Base-by-base conservation (phyloP, 2,113 vertebrate species). In the Gorilla gorilla region DNA sequence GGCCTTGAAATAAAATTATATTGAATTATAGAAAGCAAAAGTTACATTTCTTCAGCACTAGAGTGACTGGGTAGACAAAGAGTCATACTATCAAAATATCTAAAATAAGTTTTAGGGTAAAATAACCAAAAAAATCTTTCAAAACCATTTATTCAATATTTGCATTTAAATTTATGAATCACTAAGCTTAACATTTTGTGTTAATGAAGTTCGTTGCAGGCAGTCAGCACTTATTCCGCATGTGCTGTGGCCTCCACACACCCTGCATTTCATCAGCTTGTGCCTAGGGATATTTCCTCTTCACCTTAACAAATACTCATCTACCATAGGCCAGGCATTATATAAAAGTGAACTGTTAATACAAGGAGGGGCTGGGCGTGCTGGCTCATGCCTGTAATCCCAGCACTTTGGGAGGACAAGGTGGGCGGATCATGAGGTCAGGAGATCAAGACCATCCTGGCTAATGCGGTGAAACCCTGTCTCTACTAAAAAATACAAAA, bases 181-280 rank as follows among this genome's bases (percentile, higher is more conserved):
- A 40, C n/a, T 64, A 89, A 82, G 27, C 66, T 40, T 89, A n/a
- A 61, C 8, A 7, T 68, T 92, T 45, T 82, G 25, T 81, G 30
- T 72, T 70, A 89, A 78, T 59, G 27, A 83, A 2, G 76, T 68
- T 23, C 64, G 52, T 81, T 82, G 48, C 11, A 57, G 17, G 25
- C 13, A 66, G 32, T 64, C 40, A 84, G 78, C 30, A 40, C 32
- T 35, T 48, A 25, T 27, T 79, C 7, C 73, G 16, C 11, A 25
- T 25, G 13, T 35, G n/a, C n/a, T 8, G 0, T 12, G 14, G 6
- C 2, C 16, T 40, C 13, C 5, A 64, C 7, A 38, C 1, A 0
- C 2, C 18, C 57, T 43, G 17, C 4, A 18, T 83, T 7, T 87
- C 68, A 81, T 48, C 23, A 18, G 16, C 16, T 92, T 72, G 25